Base-by-base conservation (phyloP, 2,888 invertebrate genomes). In the Schrankia costaestrigalis region DNA sequence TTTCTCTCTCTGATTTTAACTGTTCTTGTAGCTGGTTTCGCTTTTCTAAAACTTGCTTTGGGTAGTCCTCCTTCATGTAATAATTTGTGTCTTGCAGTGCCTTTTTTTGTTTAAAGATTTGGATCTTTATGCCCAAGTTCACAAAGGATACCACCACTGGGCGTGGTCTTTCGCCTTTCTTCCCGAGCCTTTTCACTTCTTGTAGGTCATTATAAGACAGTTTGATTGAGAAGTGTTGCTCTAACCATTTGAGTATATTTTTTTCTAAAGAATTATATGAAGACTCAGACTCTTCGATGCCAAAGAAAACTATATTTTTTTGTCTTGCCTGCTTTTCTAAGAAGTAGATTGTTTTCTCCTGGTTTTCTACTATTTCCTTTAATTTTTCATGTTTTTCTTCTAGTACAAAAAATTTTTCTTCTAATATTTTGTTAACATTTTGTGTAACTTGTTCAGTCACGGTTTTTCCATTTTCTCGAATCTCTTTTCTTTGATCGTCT, bases 81-180 rank as follows among this genome's bases (percentile, higher is more conserved):
- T 25, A 26, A 10, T 8, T 15, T 13, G 32, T 19, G 19, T 26
- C 26, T 23, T 9, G 12, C 8, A 31, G 15, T 17, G 22, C 23
- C 13, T n/a, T 18, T 28, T 28, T 28, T 21, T 29, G 21, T 22
- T 23, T 23, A 15, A 30, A 10, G 9, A 15, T 30, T 23, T 30
- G 3, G 9, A 18, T 27, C 15, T 18, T 19, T 11, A 11, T 19
- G 14, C 27, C 27, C 19, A 22, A 3, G 6, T 4, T 31, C 13
- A 7, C 18, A 17, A 31, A 31, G 18, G 31, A 13, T 15, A 30
- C 23, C 15, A 30, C 23, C 10, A 30, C 21, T 30, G 30, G 23
- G 1, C 30, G 30, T 30, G 30, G 30, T 30, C 30, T 21, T 3
- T 27, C 11, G 11, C 30, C 30, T 30, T 30, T 23, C 30, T 30